A percentile compares a stretch with the other conserved stretches of the same genome.
Conservation (phyloP, 1,140 invertebrate species). For the Coptotermes formosanus region DNA sequence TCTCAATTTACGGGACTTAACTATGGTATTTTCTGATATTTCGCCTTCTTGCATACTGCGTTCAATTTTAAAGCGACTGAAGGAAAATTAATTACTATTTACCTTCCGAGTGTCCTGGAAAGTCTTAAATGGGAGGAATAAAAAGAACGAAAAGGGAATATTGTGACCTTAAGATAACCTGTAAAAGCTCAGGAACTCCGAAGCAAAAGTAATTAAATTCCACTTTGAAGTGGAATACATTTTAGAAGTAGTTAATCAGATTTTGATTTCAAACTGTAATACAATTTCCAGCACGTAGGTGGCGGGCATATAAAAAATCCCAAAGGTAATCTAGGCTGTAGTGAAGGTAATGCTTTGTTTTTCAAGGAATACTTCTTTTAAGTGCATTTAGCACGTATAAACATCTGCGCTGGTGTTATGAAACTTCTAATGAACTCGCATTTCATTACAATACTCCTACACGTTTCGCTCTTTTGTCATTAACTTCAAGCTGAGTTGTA, state of each 20-base stretch:
- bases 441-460: no score
- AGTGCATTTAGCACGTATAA: neutral
- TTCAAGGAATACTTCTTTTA: neutral
- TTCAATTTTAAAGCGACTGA: neutral
- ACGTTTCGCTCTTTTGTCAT: no score
- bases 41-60: neutral
- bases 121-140: neutral
- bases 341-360: neutral
- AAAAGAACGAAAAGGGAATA: neutral
- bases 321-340: no score
- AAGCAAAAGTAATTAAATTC: conserved; percentile 46
- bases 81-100: conserved; percentile 26
- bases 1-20: neutral
- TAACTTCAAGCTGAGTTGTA: no score
- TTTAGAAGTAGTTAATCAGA: conserved; percentile 48
- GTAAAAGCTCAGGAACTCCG: no score
- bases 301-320: no score
- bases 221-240: conserved; percentile 46
- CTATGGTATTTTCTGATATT: neutral
- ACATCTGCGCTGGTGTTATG: no score
- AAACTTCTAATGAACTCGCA: no score
- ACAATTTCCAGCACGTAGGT: conserved; percentile 3
- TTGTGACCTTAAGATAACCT: no score
- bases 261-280: conserved; percentile 43
- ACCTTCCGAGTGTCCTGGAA: neutral